Base-by-base conservation (phyloP, 2,797 vertebrate species). In the Rallus crepitans region DNA sequence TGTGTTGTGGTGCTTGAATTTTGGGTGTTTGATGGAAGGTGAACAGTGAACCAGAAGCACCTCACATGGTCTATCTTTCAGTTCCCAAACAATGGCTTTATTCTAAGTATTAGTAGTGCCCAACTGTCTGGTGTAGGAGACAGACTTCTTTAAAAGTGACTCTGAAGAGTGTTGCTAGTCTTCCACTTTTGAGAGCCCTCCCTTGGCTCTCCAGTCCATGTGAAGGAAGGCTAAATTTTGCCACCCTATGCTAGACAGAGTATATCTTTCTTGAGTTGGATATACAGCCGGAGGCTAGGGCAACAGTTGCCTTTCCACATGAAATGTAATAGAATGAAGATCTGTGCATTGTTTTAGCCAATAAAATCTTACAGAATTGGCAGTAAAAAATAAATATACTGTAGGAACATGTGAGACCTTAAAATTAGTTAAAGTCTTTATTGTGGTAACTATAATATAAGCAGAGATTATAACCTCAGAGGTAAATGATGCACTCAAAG, bases 1-100 rank as follows among this genome's bases (percentile, higher is more conserved):
- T 23, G 3, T 57, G 75, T 69, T 42, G 24, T 0, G 0, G 21
- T 0, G 0, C 48, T 89, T 56, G 8, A 47, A 30, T 68, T 81
- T 80, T 64, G 53, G 53, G 16, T 28, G 7, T 30, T 12, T 57
- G 40, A 20, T 83, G 27, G 59, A 59, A 79, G n/a, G 61, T 77
- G 50, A 86, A 11, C 4, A 55, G 16, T 39, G 42, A 60, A 52
- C 24, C 28, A n/a, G 30, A 60, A 87, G 39, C 47, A 17, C 4
- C 3, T 35, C 15, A 19, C 5, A 13, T 66, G 42, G 14, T n/a
- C 39, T 59, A 9, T 45, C 42, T 85, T 75, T 81, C 28, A 50
- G 45, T 6, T 2, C 20, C 40, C 35, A 48, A 28, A 57, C 17
- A 42, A 5, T 70, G 7, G 18, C 70, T 87, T 8, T 63, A 8